A percentile compares a stretch with the other conserved stretches of the same genome.
phyloP scores from a whole-genome alignment of 2,113 vertebrate species.

The Porphyrio hochstetteri region DNA sequence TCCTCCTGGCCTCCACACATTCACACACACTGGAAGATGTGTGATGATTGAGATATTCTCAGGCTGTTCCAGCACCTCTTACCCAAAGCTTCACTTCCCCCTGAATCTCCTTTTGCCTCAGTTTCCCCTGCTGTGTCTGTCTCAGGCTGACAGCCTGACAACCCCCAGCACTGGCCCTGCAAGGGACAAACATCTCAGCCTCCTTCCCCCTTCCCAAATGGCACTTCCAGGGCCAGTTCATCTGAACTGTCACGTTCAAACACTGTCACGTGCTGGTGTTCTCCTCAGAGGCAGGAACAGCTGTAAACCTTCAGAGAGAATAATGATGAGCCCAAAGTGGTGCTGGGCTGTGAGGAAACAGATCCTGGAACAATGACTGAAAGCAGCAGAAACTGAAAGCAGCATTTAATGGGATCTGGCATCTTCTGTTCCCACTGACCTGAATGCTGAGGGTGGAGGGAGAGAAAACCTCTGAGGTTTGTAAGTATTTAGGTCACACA shows the following conservation, averaged over 20 bases:
- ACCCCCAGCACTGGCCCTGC: neutral
- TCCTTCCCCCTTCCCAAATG: accelerated
- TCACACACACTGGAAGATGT: neutral
- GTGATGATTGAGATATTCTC: neutral
- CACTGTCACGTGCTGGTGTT: accelerated
- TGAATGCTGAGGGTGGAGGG: neutral
- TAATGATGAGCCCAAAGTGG: neutral
- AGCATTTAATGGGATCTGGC: neutral
- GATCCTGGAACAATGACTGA: neutral
- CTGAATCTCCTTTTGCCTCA: neutral
- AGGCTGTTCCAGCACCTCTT: neutral
- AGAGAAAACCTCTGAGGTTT: neutral
- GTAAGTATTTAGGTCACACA: slow-evolving; percentile 19
- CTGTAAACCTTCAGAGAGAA: neutral
- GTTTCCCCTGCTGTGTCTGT: neutral
- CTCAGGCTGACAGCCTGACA: neutral
- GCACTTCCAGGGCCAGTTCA: neutral
- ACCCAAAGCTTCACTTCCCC: neutral
- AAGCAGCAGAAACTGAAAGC: neutral
- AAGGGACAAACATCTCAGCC: accelerated
- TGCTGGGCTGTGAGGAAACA: neutral
- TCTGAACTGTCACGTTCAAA: neutral
- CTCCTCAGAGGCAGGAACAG: neutral
- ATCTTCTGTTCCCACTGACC: neutral
- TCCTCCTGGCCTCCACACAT: no score